These are phyloP conservation scores for Hymenochirus boettgeri DNA, from an alignment of 2,113 vertebrate species.

Conservation along the genomic window DNA sequence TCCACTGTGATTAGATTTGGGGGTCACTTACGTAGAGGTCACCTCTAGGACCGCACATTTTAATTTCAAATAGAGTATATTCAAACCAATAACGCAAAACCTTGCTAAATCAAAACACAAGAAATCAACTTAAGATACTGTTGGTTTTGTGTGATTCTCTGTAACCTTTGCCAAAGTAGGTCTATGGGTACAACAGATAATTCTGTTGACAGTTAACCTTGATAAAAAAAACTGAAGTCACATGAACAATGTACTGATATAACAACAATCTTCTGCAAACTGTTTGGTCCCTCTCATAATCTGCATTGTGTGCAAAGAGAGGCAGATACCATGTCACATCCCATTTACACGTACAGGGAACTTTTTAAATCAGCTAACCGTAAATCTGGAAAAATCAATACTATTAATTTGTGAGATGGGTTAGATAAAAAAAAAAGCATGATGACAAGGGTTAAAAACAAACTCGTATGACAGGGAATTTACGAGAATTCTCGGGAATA, in stretches of 20 bases:
- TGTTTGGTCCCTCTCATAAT: constrained; percentile 45
- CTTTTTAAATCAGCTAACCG: constrained; percentile 50
- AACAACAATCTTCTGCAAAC: constrained; percentile 46
- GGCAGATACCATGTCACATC: constrained; percentile 43
- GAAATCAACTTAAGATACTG: constrained; percentile 54
- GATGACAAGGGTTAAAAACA: constrained; percentile 53
- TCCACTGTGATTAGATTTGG: constrained; percentile 68
- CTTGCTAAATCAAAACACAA: constrained; percentile 48
- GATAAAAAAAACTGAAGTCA: constrained; percentile 49
- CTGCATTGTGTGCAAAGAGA: constrained; percentile 37
- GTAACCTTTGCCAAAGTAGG: constrained; percentile 45
- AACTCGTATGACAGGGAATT: neutral
- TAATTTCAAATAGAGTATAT: constrained; percentile 66
- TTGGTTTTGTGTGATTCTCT: constrained; percentile 53
- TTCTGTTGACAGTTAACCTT: constrained; percentile 72
- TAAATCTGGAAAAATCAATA: constrained; percentile 56
- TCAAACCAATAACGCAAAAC: constrained; percentile 57
- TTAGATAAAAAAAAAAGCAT: constrained; percentile 45
- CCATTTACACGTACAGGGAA: constrained; percentile 47
- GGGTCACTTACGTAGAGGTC: constrained; percentile 67
- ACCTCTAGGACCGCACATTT: constrained; percentile 61
- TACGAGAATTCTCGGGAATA: neutral
- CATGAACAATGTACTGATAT: constrained; percentile 46
- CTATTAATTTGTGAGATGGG: constrained; percentile 49
- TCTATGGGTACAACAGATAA: constrained; percentile 49